Percentiles rank a stretch among this genome's conserved stretches.
These are phyloP conservation scores for Micromesistius poutassou DNA, from an alignment of 2,797 vertebrate species.

Conservation along the genomic window DNA sequence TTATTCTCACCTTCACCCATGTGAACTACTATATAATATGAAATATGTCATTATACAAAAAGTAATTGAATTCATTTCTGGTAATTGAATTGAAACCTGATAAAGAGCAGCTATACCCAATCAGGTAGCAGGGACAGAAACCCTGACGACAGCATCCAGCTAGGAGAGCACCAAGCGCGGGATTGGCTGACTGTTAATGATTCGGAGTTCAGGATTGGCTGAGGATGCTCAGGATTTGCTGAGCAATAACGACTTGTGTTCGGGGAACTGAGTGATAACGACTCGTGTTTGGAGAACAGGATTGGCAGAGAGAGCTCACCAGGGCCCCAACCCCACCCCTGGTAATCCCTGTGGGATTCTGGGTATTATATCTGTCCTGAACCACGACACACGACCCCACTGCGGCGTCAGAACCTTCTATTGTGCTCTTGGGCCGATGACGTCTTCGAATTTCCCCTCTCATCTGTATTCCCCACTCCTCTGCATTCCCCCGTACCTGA, in stretches of 20 bases:
- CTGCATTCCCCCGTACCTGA: neutral
- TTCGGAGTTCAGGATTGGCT: neutral
- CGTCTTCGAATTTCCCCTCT: neutral
- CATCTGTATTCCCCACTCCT: no score
- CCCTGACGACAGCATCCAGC: neutral
- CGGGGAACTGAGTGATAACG: neutral
- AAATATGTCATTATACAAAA: neutral
- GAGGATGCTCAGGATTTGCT: no score
- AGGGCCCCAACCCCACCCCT: constrained; percentile 30
- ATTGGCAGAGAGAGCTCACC: neutral
- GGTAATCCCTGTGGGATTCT: constrained; percentile 54
- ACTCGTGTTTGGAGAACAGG: neutral
- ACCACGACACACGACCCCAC: neutral
- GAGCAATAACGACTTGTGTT: no score
- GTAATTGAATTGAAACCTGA: neutral
- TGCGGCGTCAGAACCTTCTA: neutral
- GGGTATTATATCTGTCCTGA: constrained; percentile 41
- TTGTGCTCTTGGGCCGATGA: neutral
- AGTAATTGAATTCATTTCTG: neutral
- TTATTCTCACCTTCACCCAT: neutral
- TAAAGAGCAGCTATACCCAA: neutral
- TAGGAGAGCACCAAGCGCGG: neutral
- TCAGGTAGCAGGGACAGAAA: neutral
- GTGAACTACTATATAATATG: neutral
- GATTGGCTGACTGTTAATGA: neutral